phyloP scores from a whole-genome alignment of 2,888 invertebrate genomes.

The Metallyticus violacea region DNA sequence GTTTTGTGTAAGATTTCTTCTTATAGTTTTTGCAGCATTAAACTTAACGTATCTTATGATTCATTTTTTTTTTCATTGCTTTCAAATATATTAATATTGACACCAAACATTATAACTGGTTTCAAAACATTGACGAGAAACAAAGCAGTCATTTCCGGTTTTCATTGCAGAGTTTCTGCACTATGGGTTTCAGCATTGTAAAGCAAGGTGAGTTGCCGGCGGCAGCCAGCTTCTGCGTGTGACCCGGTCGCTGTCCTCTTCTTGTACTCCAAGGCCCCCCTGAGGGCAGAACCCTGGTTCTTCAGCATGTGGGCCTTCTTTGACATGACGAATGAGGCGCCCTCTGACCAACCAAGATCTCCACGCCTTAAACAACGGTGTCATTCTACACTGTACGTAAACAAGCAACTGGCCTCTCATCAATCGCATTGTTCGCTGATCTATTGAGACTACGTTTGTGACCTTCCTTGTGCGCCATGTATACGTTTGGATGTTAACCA shows the following conservation, averaged over 20 bases:
- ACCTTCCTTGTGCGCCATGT: no score
- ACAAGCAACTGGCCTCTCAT: neutral
- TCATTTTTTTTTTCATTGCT: no score
- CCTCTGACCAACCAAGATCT: neutral
- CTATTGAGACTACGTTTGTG: no score
- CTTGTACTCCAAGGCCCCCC: neutral
- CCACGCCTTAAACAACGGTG: neutral
- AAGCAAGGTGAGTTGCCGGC: neutral
- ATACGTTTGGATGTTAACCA: no score
- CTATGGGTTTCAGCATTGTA: neutral
- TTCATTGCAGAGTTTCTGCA: neutral
- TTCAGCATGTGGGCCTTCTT: constrained; percentile 2
- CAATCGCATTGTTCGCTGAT: neutral
- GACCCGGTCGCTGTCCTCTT: constrained; percentile 10
- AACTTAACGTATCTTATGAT: no score
- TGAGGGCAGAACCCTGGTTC: constrained; percentile 15
- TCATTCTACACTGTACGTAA: neutral
- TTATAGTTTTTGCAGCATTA: no score
- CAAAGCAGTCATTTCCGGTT: no score
- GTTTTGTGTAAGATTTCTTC: no score
- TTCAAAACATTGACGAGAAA: no score
- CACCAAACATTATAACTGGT: no score
- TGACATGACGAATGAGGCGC: constrained; percentile 6
- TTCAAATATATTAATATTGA: no score
- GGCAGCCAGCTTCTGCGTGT: neutral